phyloP scores from a whole-genome alignment of 1,140 invertebrate species.

The Rhagoletis pomonella region DNA sequence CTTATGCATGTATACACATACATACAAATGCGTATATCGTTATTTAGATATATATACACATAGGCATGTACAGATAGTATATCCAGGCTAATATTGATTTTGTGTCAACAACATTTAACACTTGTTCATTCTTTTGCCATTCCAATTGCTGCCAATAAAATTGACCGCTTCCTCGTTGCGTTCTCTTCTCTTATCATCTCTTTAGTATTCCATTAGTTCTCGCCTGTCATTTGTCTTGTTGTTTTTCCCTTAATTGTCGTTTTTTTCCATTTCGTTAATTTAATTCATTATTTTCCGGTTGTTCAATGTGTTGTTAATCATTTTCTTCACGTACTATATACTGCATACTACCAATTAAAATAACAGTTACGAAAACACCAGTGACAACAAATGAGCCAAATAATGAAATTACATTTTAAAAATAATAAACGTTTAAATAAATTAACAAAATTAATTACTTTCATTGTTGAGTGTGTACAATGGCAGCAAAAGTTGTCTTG shows the following conservation, averaged over 20 bases:
- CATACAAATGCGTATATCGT: neutral
- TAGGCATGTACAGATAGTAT: neutral
- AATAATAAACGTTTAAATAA: slow-evolving; percentile 32
- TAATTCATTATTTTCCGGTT: slow-evolving; percentile 31
- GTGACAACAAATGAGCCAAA: neutral
- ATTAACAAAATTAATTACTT: slow-evolving; percentile 47
- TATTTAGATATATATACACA: neutral
- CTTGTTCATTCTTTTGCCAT: slow-evolving; percentile 48
- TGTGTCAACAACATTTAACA: slow-evolving; percentile 58
- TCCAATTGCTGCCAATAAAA: slow-evolving; percentile 4
- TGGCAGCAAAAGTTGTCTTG: neutral
- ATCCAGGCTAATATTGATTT: slow-evolving; percentile 56
- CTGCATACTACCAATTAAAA: neutral
- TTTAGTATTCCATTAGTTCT: neutral
- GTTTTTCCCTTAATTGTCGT: neutral
- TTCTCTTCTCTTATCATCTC: neutral
- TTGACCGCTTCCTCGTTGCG: neutral
- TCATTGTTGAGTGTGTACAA: neutral
- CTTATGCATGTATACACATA: neutral
- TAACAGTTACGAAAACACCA: neutral
- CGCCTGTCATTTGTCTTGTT: neutral
- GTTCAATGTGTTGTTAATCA: slow-evolving; percentile 23
- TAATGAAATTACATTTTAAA: slow-evolving; percentile 47
- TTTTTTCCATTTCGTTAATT: neutral
- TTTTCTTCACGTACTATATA: neutral